Evolutionary conservation across 2,888 invertebrate species (phyloP), one percentile per base, ranked within the genome.

Genomic region (Fissipunctia ypsillon): DNA sequence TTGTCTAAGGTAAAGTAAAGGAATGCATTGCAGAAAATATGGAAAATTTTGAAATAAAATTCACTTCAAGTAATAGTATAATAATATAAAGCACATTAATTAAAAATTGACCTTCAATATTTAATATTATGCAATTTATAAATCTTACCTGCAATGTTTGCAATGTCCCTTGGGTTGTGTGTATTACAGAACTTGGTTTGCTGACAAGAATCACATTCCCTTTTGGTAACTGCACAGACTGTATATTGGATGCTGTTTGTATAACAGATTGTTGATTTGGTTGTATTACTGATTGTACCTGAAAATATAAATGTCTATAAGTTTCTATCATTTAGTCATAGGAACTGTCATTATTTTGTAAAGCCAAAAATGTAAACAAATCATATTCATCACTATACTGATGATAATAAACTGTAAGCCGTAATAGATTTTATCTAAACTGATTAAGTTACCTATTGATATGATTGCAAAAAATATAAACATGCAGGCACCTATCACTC

Each of bases 221-320:
- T 96, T 99, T 99, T 86, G 98, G 97, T 93, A 99, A 97, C 93
- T 97, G 97, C 92, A 98, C 97, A 88, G 98, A 97, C 92, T 98
- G 98, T 88, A 98, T 97, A 93, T 98, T 98, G 70, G 98, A 97
- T 84, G 99, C 98, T 81, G 98, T 98, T 96, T 99, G 99, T 94
- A 99, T 99, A 69, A 99, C 99, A 85, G 99, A 99, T 93, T 99
- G 99, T 93, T 99, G 99, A 94, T 99, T 99, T 83, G 99, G 98
- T 96, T 99, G 99, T 94, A 99, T 99, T 83, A 99, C 99, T 89
- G 99, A 99, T 95, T 99, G 99, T 84, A 98, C 98, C 98, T 99
- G 96, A 72, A 97, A 95, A 76, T 64, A 78, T 83, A 84, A 83
- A 80, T 80, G 76, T 54, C 80, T 67, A 52, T 71, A 77, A 80